Conservation (phyloP, 2,113 vertebrate genomes). For the Alectura lathami region DNA sequence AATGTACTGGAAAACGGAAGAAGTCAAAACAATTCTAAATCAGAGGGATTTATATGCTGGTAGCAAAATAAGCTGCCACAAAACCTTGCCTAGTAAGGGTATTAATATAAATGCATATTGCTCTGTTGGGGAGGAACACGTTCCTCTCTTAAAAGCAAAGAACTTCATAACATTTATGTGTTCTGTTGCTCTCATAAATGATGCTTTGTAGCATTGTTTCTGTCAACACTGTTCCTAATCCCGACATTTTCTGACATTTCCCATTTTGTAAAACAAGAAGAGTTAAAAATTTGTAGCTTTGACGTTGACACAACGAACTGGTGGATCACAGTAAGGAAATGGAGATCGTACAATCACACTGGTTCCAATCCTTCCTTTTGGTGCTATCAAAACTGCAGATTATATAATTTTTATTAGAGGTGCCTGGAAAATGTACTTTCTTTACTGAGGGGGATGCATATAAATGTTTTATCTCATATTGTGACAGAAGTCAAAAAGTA, state of each 20-base stretch:
- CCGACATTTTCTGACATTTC: conserved; percentile 33
- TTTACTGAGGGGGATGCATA: background rate
- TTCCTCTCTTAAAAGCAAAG: background rate
- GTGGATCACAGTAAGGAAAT: conserved; percentile 11
- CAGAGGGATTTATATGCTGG: background rate
- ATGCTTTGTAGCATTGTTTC: conserved; percentile 16
- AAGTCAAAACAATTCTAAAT: background rate
- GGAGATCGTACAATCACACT: background rate
- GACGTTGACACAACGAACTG: conserved; percentile 45
- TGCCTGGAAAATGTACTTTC: background rate
- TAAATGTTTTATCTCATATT: background rate
- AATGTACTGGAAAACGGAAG: background rate
- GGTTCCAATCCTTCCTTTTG: background rate
- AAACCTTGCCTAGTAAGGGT: background rate
- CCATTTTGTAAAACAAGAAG: conserved; percentile 9
- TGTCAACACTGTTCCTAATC: background rate
- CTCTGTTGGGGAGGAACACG: background rate
- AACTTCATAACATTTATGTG: background rate
- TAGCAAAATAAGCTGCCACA: background rate
- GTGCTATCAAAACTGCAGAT: background rate
- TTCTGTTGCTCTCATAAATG: background rate
- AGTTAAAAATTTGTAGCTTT: conserved; percentile 20
- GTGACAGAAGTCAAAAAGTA: background rate
- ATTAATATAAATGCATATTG: background rate
- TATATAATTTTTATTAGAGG: background rate